Conservation (phyloP, 1,140 invertebrate species). For the Conus betulinus region DNA sequence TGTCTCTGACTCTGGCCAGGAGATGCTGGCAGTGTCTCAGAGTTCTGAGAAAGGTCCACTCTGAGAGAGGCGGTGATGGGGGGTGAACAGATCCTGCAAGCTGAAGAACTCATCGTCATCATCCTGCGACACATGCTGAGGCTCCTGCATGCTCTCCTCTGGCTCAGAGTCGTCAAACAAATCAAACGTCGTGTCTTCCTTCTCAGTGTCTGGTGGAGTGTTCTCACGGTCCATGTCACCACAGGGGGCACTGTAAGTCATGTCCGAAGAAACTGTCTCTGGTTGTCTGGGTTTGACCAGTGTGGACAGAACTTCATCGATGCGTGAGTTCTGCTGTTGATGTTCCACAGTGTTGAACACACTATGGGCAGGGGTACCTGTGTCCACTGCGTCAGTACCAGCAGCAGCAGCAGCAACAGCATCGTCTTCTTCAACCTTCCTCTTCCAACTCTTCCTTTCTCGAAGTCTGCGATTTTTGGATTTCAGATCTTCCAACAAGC, state of each 20-base stretch:
- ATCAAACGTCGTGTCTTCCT: neutral
- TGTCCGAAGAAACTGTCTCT: neutral
- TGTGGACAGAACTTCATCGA: neutral
- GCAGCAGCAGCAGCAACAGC: neutral
- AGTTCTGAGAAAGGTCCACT: neutral
- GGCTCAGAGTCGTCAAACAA: neutral
- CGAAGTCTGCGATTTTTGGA: neutral
- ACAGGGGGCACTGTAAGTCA: neutral
- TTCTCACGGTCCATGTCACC: neutral
- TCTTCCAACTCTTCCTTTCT: neutral
- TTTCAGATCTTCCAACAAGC: neutral
- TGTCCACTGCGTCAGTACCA: neutral
- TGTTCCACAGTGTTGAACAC: conserved; percentile 9
- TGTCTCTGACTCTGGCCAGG: neutral
- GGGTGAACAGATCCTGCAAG: neutral
- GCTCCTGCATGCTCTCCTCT: neutral
- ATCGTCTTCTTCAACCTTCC: neutral
- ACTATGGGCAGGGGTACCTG: neutral
- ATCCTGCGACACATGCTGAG: neutral
- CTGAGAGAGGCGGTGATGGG: neutral
- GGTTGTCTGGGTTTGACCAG: neutral
- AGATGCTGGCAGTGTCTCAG: neutral
- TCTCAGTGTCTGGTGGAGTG: neutral
- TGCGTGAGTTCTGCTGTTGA: neutral
- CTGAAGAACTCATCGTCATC: conserved; percentile 16